Evolutionary conservation across 2,113 vertebrate genomes (phyloP), one percentile per base, ranked within the genome.

Genomic region (Heliornis fulica): DNA sequence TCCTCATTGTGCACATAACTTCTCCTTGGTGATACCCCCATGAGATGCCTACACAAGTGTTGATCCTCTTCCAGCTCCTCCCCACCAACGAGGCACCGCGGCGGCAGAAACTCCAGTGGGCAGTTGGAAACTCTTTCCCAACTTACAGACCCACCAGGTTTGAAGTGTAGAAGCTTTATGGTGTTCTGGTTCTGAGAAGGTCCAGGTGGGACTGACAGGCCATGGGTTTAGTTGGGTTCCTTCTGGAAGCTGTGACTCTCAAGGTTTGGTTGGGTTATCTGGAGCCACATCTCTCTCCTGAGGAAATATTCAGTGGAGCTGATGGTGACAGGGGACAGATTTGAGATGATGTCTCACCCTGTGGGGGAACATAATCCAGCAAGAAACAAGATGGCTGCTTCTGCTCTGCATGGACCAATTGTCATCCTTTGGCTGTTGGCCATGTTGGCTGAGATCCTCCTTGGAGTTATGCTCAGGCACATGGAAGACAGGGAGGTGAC

Each of bases 1-100:
- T 28, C 43, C 36, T 41, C 10, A 4, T 38, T 45, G 51, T 5
- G 7, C 26, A 12, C 2, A 0, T 32, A 32, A 18, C 17, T n/a
- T 59, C 21, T 40, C 23, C 82, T 38, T 19, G 17, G 7, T 29
- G 50, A 18, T 59, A 9, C 26, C n/a, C 20, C n/a, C 31, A 2
- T 34, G 21, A 45, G 20, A 40, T 46, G 7, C 10, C 13, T 41
- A 1, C 2, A 13, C 26, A 11, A 32, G 15, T 32, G 11, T 32
- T 43, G n/a, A 66, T 43, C 19, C 46, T 29, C 46, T 59, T 34
- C 40, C n/a, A 51, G 8, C 45, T 31, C 36, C 29, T 60, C 32
- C 46, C 43, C n/a, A n/a, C n/a, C n/a, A n/a, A n/a, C n/a, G n/a
- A n/a, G n/a, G n/a, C n/a, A n/a, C n/a, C n/a, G n/a, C n/a, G n/a